These are phyloP conservation scores for Actinemys pallida DNA, from an alignment of 2,113 vertebrate species.

Conservation along the genomic window DNA sequence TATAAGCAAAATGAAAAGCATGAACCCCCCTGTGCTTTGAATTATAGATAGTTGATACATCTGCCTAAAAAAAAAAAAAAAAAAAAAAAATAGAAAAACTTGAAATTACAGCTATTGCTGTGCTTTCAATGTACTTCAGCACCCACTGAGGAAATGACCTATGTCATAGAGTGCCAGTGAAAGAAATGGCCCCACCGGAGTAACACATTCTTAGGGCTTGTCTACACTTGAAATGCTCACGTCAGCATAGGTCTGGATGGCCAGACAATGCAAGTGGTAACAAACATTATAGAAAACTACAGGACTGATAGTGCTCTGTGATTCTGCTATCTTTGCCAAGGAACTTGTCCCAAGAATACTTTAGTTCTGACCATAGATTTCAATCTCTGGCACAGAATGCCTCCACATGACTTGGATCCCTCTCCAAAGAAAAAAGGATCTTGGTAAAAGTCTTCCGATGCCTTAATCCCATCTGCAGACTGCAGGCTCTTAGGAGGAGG, in stretches of 20 bases:
- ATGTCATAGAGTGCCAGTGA: not conserved
- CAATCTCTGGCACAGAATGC: not conserved
- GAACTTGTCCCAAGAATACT: not conserved
- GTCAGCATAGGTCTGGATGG: not conserved
- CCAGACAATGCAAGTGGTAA: not conserved
- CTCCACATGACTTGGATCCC: not conserved
- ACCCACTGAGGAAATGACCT: not conserved
- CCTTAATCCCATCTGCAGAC: slow-evolving; percentile 37
- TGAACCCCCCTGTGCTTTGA: slow-evolving; percentile 31
- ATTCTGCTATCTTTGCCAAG: not conserved
- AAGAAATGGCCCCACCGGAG: not conserved
- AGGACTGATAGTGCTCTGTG: not conserved
- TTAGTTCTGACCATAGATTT: not conserved
- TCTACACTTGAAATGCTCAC: not conserved
- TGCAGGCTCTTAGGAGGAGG: not conserved
- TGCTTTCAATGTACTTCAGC: not conserved
- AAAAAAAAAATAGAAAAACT: slow-evolving; percentile 14
- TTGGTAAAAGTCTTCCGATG: not conserved
- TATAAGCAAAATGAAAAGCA: slow-evolving; percentile 64
- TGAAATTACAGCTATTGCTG: slow-evolving; percentile 18
- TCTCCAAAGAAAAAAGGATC: not conserved
- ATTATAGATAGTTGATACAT: slow-evolving; percentile 50
- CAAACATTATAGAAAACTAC: not conserved
- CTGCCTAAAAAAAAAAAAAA: slow-evolving; percentile 17
- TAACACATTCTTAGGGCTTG: not conserved